A percentile compares a stretch with the other conserved stretches of the same genome.
Evolutionary conservation across 2,113 vertebrate genomes (phyloP).

Genomic region (Salvelinus fontinalis): DNA sequence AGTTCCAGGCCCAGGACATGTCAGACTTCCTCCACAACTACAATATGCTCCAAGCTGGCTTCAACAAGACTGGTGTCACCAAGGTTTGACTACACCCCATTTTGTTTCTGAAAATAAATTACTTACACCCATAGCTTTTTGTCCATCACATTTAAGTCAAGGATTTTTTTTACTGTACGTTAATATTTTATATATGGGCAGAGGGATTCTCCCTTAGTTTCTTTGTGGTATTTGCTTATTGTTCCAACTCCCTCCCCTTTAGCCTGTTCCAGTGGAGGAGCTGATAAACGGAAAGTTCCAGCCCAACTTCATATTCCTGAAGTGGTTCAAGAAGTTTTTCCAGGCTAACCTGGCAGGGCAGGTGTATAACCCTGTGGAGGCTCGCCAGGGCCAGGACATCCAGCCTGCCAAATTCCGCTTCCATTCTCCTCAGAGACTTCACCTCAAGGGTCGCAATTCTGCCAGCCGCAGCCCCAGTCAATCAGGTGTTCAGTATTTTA

Average conservation of each 20-base stretch:
- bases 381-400: slow-evolving; percentile 80
- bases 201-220: too few species aligned
- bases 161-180: too few species aligned
- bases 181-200: too few species aligned
- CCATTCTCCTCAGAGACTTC: not conserved
- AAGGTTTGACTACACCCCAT: slow-evolving; percentile 46
- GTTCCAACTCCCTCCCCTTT: slow-evolving; percentile 1
- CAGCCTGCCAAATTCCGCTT: not conserved
- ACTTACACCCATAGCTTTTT: too few species aligned
- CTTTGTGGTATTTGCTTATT: not conserved
- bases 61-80: slow-evolving; percentile 53
- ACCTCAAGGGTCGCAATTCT: not conserved
- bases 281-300: slow-evolving; percentile 87
- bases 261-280: slow-evolving; percentile 81
- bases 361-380: slow-evolving; percentile 82
- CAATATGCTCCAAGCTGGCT: slow-evolving; percentile 58
- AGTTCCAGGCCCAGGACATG: slow-evolving; percentile 57
- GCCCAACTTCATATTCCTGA: slow-evolving; percentile 84
- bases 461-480: not conserved
- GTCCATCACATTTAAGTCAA: not conserved
- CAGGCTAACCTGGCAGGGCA: slow-evolving; percentile 77
- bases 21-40: slow-evolving; percentile 71
- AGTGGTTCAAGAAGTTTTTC: slow-evolving; percentile 92
- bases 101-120: too few species aligned
- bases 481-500: too few species aligned